These are phyloP conservation scores for Leptopilina clavipes DNA, from an alignment of 1,140 invertebrate species.

Conservation along the genomic window DNA sequence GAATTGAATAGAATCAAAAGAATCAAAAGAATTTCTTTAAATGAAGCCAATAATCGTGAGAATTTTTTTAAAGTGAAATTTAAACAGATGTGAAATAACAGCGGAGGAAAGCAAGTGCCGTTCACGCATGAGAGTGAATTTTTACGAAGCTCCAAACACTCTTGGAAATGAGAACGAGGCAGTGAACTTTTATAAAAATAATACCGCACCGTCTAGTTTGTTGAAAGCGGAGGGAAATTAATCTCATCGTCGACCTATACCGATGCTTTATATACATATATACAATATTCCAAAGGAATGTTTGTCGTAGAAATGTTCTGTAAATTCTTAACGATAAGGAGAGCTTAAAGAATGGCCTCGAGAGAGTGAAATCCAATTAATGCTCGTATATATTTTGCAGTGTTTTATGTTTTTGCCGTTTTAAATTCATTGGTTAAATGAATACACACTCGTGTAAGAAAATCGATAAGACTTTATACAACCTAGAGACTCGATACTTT, in stretches of 20 bases:
- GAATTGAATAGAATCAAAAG: too few relatives aligned
- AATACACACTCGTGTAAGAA: slow-evolving; percentile 7
- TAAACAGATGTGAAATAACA: neutral
- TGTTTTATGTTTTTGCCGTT: neutral
- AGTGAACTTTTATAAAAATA: slow-evolving; percentile 20
- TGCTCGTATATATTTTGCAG: neutral
- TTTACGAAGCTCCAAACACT: slow-evolving; percentile 3
- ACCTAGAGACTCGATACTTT: neutral
- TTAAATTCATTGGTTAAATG: slow-evolving; percentile 4
- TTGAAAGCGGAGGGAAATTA: neutral
- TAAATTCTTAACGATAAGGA: slow-evolving; percentile 14
- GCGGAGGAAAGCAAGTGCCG: slow-evolving; percentile 9
- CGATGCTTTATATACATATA: neutral
- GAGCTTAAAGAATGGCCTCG: neutral
- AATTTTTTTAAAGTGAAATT: slow-evolving; percentile 9
- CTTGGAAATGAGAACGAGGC: slow-evolving; percentile 10
- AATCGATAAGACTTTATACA: slow-evolving; percentile 9
- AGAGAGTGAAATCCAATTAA: slow-evolving; percentile 1
- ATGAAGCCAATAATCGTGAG: neutral
- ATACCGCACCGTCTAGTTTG: neutral
- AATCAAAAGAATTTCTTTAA: neutral
- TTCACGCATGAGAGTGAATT: slow-evolving; percentile 15
- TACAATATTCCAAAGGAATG: neutral
- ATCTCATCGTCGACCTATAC: slow-evolving; percentile 13
- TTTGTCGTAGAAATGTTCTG: neutral